Evolutionary conservation across 1,140 invertebrate species (phyloP).

Genomic region (Maniola jurtina): DNA sequence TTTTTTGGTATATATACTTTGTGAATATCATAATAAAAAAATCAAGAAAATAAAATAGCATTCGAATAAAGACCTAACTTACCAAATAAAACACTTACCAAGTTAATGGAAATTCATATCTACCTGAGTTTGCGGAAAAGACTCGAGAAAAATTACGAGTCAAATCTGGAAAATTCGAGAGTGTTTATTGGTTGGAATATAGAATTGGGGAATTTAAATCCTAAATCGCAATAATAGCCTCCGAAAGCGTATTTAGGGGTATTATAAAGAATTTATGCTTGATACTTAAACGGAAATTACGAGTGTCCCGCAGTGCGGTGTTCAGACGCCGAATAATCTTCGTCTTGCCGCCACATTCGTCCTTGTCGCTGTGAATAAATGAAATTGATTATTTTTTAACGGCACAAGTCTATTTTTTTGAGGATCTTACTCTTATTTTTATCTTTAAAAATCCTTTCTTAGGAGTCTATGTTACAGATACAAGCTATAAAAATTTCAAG

Average conservation of each 20-base stretch:
- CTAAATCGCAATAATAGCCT: slow-evolving; percentile 48
- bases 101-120: slow-evolving; percentile 6
- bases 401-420: too few relatives aligned
- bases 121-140: slow-evolving; percentile 16
- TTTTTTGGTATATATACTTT: too few relatives aligned
- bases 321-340: slow-evolving; percentile 50
- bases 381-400: too few relatives aligned
- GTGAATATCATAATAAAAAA: too few relatives aligned
- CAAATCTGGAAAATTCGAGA: slow-evolving; percentile 17
- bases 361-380: too few relatives aligned
- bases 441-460: too few relatives aligned
- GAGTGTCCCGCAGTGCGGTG: slow-evolving; percentile 55
- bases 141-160: slow-evolving; percentile 22
- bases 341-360: slow-evolving; percentile 52
- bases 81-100: background rate
- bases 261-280: slow-evolving; percentile 17
- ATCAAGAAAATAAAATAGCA: background rate
- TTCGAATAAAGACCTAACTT: background rate
- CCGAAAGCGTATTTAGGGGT: slow-evolving; percentile 45
- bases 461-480: too few relatives aligned
- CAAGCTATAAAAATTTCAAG: too few relatives aligned
- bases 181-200: slow-evolving; percentile 38
- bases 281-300: slow-evolving; percentile 48
- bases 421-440: too few relatives aligned
- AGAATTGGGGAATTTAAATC: slow-evolving; percentile 47